These are phyloP conservation scores for Aurelia sp. DNA, from an alignment of 30 jellyfish, hydroid and myxozoan species.

Conservation along the genomic window DNA sequence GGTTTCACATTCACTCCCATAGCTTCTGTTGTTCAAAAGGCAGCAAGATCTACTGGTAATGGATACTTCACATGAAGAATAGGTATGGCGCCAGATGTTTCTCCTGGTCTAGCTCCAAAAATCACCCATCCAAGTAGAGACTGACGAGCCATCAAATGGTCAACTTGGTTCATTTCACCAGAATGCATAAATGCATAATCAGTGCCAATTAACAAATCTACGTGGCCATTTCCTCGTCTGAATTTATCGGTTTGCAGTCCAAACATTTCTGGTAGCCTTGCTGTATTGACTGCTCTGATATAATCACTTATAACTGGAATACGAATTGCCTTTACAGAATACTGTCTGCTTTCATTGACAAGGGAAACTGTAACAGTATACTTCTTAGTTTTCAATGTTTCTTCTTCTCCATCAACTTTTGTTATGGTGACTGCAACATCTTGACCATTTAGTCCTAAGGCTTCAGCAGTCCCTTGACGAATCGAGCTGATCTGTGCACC, in stretches of 20 bases:
- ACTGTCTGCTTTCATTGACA: no score
- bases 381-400: constrained; percentile 52
- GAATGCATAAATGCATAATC: constrained; percentile 73
- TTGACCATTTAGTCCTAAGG: constrained; percentile 59
- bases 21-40: constrained; percentile 69
- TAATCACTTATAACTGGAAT: constrained; percentile 53
- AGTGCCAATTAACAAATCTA: constrained; percentile 68
- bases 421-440: constrained; percentile 40
- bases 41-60: constrained; percentile 60
- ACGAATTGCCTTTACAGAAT: constrained; percentile 51
- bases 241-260: constrained; percentile 37
- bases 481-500: constrained; percentile 74
- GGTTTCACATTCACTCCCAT: constrained; percentile 46
- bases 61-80: constrained; percentile 57
- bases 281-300: constrained; percentile 31
- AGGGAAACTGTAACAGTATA: constrained; percentile 10
- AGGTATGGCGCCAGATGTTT: neutral
- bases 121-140: constrained; percentile 73
- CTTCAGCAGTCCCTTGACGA: constrained; percentile 55
- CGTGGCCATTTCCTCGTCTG: constrained; percentile 44
- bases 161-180: constrained; percentile 62
- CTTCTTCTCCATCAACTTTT: constrained; percentile 73
- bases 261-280: constrained; percentile 32
- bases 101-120: constrained; percentile 63
- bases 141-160: constrained; percentile 37